Percentiles rank a stretch among this genome's conserved stretches.
Evolutionary conservation across 2,797 vertebrate species (phyloP).

Genomic region (Syncerus caffer): DNA sequence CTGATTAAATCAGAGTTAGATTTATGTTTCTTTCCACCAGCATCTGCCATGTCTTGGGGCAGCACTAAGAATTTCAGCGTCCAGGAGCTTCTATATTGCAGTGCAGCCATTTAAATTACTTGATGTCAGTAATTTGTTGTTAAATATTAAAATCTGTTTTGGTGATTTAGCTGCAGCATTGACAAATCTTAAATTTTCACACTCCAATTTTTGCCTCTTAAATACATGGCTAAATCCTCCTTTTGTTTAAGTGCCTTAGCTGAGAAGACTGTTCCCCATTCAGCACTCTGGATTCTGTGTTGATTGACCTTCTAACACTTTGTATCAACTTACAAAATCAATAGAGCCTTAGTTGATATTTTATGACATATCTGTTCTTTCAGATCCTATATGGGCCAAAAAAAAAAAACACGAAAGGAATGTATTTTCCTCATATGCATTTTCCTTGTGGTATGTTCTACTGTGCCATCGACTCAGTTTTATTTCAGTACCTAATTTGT

Average conservation of each 20-base stretch:
- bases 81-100: slow-evolving; percentile 29
- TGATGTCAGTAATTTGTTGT: slow-evolving; percentile 26
- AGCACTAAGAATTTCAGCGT: slow-evolving; percentile 29
- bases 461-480: slow-evolving; percentile 19
- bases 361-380: slow-evolving; percentile 53
- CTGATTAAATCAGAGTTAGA: slow-evolving; percentile 5
- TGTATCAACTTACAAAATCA: slow-evolving; percentile 52
- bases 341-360: slow-evolving; percentile 22
- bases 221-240: neutral
- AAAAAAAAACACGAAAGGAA: neutral
- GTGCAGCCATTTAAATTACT: slow-evolving; percentile 37
- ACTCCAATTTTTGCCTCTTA: neutral
- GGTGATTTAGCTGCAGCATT: neutral
- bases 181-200: neutral
- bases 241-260: neutral
- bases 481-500: slow-evolving; percentile 59
- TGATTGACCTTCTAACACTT: slow-evolving; percentile 40
- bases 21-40: slow-evolving; percentile 53
- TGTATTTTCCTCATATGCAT: neutral
- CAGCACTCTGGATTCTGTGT: neutral
- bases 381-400: neutral
- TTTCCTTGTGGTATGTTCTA: neutral
- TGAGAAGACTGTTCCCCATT: slow-evolving; percentile 2
- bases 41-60: neutral
- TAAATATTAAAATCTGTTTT: slow-evolving; percentile 63